phyloP scores from a whole-genome alignment of 2,797 vertebrate genomes.

The Acanthis flammea region DNA sequence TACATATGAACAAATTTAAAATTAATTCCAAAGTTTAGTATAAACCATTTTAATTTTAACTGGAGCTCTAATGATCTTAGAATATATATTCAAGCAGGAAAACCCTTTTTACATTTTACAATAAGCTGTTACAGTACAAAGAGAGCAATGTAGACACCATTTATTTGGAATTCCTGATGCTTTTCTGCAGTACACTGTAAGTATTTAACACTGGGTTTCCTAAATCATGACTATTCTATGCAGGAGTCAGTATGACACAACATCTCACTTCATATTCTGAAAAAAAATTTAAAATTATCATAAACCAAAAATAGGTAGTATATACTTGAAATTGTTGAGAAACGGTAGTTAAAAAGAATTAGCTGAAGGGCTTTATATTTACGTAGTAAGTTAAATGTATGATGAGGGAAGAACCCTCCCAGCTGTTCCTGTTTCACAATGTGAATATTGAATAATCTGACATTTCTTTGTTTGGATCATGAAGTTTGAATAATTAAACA shows the following conservation, averaged over 20 bases:
- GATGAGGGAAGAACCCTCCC: background rate
- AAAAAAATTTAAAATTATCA: background rate
- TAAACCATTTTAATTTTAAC: background rate
- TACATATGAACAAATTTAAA: background rate
- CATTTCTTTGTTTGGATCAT: conserved; percentile 63
- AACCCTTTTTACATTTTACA: background rate
- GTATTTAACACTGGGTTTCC: background rate
- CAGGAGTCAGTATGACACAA: background rate
- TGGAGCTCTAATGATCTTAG: background rate
- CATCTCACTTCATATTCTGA: background rate
- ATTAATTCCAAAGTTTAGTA: background rate
- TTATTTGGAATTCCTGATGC: background rate
- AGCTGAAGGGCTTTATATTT: background rate
- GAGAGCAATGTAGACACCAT: accelerated
- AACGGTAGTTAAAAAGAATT: background rate
- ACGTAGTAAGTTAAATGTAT: background rate
- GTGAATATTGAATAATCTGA: conserved; percentile 62
- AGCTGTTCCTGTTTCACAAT: conserved; percentile 13
- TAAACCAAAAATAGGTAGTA: background rate
- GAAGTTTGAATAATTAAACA: conserved; percentile 77
- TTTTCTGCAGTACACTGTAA: background rate
- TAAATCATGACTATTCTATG: background rate
- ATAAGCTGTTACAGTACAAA: background rate
- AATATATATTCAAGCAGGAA: background rate
- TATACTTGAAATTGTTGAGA: background rate